Evolutionary conservation across 2,113 vertebrate genomes (phyloP), one percentile per base, ranked within the genome.

Genomic region (Beaufortia kweichowensis): DNA sequence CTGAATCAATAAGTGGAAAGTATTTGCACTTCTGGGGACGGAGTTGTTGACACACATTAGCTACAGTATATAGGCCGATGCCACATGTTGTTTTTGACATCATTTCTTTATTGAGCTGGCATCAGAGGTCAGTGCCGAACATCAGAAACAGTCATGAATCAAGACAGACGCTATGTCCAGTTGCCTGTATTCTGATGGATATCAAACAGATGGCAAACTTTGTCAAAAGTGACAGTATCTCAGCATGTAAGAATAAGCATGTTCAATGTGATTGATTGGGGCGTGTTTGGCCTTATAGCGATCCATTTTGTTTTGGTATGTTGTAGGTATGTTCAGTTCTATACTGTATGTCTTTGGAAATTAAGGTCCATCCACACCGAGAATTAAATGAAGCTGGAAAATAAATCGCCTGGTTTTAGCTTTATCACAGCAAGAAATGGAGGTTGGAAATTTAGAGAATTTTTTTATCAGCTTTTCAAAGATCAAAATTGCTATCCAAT

Each of bases 201-300:
- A 31, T 55, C 11, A 53, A 35, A 55, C 67, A 69, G 55, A 55
- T 69, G 46, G 19, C 67, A 69, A 33, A 21, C 66, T 69, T 55
- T 69, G 67, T 69, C 48, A 55, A 55, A 23, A 35, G 12, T 35
- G 48, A 69, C 46, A 69, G 46, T 9, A 17, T 69, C 66, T 7
- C 48, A 0, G 14, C 66, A 35, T 69, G 66, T 55, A 48, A 69
- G 29, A 55, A 55, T 24, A 33, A 55, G 35, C 15, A 55, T 69
- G 48, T 55, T 19, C 66, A 69, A 28, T 55, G 66, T 29, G 66
- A 69, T 69, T 55, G 48, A 69, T n/a, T 69, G 29, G 48, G 29
- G 9, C 15, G 11, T 55, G 29, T 69, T 69, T 69, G 48, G 48
- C 28, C 67, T 67, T 48, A 69, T n/a, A 55, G 28, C 55, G 66